phyloP scores from a whole-genome alignment of 2,113 vertebrate species.

The Cyphomyrus discorhynchus region DNA sequence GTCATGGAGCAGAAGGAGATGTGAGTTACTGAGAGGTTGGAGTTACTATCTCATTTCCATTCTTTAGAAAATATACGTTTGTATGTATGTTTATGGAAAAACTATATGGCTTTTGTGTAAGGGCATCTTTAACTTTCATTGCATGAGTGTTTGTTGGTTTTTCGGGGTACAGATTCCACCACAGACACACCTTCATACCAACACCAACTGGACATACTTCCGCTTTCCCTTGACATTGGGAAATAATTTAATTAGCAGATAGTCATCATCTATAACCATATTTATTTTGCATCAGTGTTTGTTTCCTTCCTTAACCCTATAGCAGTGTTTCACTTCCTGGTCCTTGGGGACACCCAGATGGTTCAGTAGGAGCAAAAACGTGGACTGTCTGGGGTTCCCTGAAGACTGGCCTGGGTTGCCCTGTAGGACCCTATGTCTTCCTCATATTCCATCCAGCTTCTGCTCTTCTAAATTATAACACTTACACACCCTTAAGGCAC shows the following conservation, averaged over 20 bases:
- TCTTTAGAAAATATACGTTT: not conserved
- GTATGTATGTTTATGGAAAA: not conserved
- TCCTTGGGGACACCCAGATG: not conserved
- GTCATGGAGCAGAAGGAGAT: not conserved
- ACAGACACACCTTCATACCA: not conserved
- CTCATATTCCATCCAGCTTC: not conserved
- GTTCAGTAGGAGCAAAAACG: not conserved
- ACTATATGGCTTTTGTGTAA: not conserved
- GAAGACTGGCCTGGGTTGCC: not conserved
- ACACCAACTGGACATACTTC: not conserved
- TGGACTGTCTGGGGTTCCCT: not conserved
- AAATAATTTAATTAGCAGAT: not conserved
- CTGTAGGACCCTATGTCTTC: not conserved
- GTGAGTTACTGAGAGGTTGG: not conserved
- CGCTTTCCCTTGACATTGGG: not conserved
- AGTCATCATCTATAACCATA: not conserved
- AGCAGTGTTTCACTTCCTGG: not conserved
- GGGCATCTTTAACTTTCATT: not conserved
- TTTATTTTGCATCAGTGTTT: not conserved
- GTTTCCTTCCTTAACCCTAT: not conserved
- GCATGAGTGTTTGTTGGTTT: not conserved
- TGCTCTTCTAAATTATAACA: not conserved
- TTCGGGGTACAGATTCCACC: not conserved
- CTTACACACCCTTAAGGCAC: not conserved
- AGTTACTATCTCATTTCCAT: not conserved